These are phyloP conservation scores for Stegophylla sp. DNA, from an alignment of 2,888 invertebrate genomes.

Conservation along the genomic window DNA sequence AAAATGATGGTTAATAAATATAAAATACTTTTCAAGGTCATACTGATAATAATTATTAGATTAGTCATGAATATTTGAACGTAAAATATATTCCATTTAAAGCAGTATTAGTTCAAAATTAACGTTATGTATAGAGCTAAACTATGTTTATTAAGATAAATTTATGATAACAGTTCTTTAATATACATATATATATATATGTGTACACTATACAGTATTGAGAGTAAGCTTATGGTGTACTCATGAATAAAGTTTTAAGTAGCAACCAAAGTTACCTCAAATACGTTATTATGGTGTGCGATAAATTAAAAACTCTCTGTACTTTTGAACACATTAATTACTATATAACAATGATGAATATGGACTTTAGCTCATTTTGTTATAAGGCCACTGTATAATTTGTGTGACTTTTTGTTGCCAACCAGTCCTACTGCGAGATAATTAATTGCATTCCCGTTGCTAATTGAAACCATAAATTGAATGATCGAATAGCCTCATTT, in stretches of 20 bases:
- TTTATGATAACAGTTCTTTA: background rate
- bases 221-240: conserved; percentile 22
- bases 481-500: conserved; percentile 19
- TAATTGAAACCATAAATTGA: conserved; percentile 45
- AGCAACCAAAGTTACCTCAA: conserved; percentile 31
- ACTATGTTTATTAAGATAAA: conserved; percentile 16
- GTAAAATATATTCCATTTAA: background rate
- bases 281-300: conserved; percentile 23
- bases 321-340: conserved; percentile 46
- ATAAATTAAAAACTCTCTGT: conserved; percentile 43
- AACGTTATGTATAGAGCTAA: background rate
- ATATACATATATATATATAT: too few relatives aligned
- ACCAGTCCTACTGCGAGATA: background rate
- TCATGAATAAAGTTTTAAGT: conserved; percentile 29
- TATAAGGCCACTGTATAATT: conserved; percentile 9
- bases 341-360: conserved; percentile 44
- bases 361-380: conserved; percentile 37
- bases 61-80: background rate
- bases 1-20: background rate
- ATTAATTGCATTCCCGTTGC: conserved; percentile 23
- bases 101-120: background rate
- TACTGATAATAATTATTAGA: background rate
- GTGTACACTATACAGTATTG: background rate
- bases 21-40: background rate
- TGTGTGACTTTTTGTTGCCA: conserved; percentile 33